Evolutionary conservation across 1,140 invertebrate species (phyloP).

Genomic region (Drosophila guanche): DNA sequence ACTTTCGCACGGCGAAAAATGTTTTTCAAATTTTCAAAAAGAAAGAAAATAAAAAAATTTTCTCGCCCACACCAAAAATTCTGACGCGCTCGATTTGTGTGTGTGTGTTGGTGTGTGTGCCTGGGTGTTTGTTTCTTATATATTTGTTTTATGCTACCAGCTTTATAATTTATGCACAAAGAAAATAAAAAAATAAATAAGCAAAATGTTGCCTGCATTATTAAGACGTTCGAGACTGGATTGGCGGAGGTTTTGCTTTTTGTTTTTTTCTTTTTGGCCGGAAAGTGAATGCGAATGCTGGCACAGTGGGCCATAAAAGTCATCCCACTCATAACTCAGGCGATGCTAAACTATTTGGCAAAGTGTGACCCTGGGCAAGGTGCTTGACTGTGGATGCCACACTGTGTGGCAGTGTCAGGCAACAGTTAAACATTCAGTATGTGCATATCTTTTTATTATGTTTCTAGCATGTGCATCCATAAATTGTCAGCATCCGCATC

Average conservation of each 20-base stretch:
- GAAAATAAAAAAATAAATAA: constrained; percentile 43
- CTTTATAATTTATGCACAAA: constrained; percentile 69
- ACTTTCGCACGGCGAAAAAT: constrained; percentile 74
- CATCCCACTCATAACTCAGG: constrained; percentile 67
- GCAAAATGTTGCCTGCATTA: constrained; percentile 47
- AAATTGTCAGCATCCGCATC: constrained; percentile 31
- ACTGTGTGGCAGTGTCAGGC: not conserved
- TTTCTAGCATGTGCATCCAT: constrained; percentile 70
- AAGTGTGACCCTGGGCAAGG: constrained; percentile 66
- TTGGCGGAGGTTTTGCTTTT: constrained; percentile 13
- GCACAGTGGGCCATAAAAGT: constrained; percentile 70
- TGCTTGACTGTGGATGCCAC: constrained; percentile 59
- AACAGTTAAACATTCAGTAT: constrained; percentile 41
- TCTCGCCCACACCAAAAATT: constrained; percentile 48
- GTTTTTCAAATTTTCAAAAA: constrained; percentile 65
- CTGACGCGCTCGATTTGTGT: constrained; percentile 68
- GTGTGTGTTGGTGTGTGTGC: constrained; percentile 21
- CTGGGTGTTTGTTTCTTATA: constrained; percentile 10
- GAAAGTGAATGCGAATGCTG: constrained; percentile 29
- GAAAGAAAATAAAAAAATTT: constrained; percentile 25
- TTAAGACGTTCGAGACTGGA: constrained; percentile 35
- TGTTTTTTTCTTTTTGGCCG: constrained; percentile 1
- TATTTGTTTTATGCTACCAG: constrained; percentile 60
- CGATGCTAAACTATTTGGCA: constrained; percentile 58
- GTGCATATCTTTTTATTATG: constrained; percentile 53